Evolutionary conservation across 2,113 vertebrate genomes (phyloP), one percentile per base, ranked within the genome.

Genomic region (Hemiscyllium ocellatum): DNA sequence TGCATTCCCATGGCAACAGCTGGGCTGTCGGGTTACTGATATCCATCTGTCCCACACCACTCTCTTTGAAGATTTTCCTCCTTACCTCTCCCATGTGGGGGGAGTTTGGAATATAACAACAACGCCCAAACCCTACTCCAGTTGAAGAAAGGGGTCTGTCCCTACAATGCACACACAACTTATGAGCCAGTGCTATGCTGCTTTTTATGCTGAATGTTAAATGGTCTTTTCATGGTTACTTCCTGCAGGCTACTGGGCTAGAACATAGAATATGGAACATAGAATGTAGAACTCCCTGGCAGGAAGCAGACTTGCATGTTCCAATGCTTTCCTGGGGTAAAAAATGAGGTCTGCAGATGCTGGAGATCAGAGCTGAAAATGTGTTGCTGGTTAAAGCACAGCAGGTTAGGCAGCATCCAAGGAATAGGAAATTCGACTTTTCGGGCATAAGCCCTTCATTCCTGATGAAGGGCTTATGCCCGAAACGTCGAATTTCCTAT

Each of bases 1-100:
- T 3, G 12, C 68, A 29, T 95, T 72, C 15, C 94, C 94, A 95
- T 95, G 94, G 68, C 94, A 95, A 95, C 94, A 0, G 69, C 69
- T 70, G 2, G 68, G 12, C 68, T 90, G 87, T 3, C 52, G 17
- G 37, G 94, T 52, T 33, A 72, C 69, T 47, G 13, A 95, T 6
- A 52, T 70, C 42, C 42, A 47, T 47, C 17, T 24, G 94, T 20
- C 29, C 26, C 10, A 42, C 37, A 26, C 37, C 8, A 10, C 93
- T 91, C 56, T 37, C 24, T 0, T 47, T 83, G 37, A 94, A n/a
- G 4, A 22, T 70, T 26, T 7, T 37, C 19, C 29, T 33, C 4
- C 2, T 5, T 42, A 5, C 19, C 89, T 4, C 19, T 33, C 89
- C 89, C 33, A 8, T 61, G 19, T 2, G 17, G 80, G 80, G 33